Conservation (phyloP, 2,888 invertebrate genomes). For the Copidosoma aretas region DNA sequence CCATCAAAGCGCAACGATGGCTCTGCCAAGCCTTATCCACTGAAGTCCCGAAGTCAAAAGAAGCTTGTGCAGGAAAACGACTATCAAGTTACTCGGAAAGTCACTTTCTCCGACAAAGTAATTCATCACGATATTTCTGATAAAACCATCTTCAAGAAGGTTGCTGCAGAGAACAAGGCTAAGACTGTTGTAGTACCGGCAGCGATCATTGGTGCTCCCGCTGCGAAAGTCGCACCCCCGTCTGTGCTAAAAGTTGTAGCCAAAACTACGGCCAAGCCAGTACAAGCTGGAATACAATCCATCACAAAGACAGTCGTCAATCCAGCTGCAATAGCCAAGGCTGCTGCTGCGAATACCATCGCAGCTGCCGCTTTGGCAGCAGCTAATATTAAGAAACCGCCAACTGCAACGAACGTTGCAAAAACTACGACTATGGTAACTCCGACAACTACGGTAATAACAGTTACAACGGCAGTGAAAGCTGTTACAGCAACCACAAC, state of each 20-base stretch:
- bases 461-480: background rate
- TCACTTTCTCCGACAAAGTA: conserved; percentile 38
- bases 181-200: conserved; percentile 20
- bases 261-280: conserved; percentile 22
- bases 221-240: background rate
- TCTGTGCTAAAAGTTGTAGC: conserved; percentile 28
- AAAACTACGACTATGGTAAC: background rate
- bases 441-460: background rate
- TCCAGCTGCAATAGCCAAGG: background rate
- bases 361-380: background rate
- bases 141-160: conserved; percentile 14
- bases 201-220: background rate
- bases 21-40: conserved; percentile 23
- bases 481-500: background rate
- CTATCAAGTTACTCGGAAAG: conserved; percentile 17
- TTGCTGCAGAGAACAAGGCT: conserved; percentile 15
- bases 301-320: conserved; percentile 1
- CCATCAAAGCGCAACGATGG: conserved; percentile 9
- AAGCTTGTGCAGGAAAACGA: conserved; percentile 51
- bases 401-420: background rate
- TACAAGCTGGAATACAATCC: conserved; percentile 22
- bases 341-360: background rate
- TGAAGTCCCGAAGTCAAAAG: conserved; percentile 52
- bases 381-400: background rate
- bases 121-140: conserved; percentile 37